Base-by-base conservation (phyloP, 2,888 invertebrate genomes). In the Lasius fuliginosus region DNA sequence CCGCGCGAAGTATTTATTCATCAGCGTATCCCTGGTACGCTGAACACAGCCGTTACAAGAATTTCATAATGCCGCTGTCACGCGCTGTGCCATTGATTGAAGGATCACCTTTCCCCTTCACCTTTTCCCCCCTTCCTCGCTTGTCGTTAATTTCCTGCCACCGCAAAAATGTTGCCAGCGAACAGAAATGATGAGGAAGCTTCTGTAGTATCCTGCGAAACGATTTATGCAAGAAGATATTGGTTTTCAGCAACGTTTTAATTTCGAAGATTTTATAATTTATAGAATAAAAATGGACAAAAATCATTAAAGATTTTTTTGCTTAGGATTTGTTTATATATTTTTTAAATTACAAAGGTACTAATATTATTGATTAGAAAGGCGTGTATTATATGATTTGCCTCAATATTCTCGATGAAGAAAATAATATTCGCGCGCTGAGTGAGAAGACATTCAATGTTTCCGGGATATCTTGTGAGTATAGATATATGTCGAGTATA, bases 1-100 rank as follows among this genome's bases (percentile, higher is more conserved):
- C 88, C 89, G 88, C 84, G 84, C 81, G 74, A 90, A 90, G 89
- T 89, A 91, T 90, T 90, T 90, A 91, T 90, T 90, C 89, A 90
- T 90, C 89, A 90, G 90, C 30, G 64, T 62, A 64, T 71, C 82
- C 76, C 67, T 36, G 89, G 87, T 89, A 89, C 89, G 89, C 67
- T 86, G 89, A 89, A 86, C 83, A 89, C 1, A 53, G 89, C 53
- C 75, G 86, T 83, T 87, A 86, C 85, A 89, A 87, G 90, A 90
- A 90, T 90, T 90, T 90, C 90, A 90, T 90, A 90, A 90, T 90
- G 90, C 83, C 77, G 87, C 85, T 90, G 90, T 90, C 86, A 87
- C 87, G 89, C 82, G 86, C 79, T 69, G 53, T 53, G 64, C 84
- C 86, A 88, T 90, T 89, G 90, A 90, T 90, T 88, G 89, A 85